Conservation (phyloP, 2,888 invertebrate genomes). For the Nudaria mundana region DNA sequence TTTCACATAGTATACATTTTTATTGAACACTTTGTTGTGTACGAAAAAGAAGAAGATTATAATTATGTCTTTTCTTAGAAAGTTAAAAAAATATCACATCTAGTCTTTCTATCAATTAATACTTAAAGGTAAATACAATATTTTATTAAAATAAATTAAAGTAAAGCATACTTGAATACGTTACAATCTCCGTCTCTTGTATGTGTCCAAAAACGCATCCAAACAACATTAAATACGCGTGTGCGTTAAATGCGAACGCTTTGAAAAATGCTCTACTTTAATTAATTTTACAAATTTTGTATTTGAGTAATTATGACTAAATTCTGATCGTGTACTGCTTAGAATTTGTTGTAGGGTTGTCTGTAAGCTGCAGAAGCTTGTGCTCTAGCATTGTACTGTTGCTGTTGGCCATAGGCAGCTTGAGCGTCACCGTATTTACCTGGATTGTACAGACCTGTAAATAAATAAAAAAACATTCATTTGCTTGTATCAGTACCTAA, state of each 20-base stretch:
- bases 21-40: too few species aligned
- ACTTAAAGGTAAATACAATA: slow-evolving; percentile 28
- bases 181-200: not conserved
- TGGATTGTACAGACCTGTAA: slow-evolving; percentile 73
- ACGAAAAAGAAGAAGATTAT: not conserved
- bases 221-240: slow-evolving; percentile 17
- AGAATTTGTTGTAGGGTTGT: slow-evolving; percentile 69
- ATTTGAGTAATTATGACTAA: slow-evolving; percentile 26
- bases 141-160: slow-evolving; percentile 12
- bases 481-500: not conserved
- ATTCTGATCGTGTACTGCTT: slow-evolving; percentile 30
- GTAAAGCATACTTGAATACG: slow-evolving; percentile 17
- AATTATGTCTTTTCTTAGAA: slow-evolving; percentile 6
- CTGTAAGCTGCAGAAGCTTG: slow-evolving; percentile 61
- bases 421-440: slow-evolving; percentile 62
- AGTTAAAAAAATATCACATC: slow-evolving; percentile 26
- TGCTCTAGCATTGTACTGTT: slow-evolving; percentile 49
- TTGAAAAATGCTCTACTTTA: slow-evolving; percentile 28
- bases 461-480: slow-evolving; percentile 14
- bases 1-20: not conserved
- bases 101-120: slow-evolving; percentile 14
- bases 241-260: slow-evolving; percentile 14
- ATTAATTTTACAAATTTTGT: slow-evolving; percentile 19
- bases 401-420: slow-evolving; percentile 38
- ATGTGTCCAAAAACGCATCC: slow-evolving; percentile 4